Conservation (phyloP, 2,888 invertebrate species). For the Lampropteryx suffumata region DNA sequence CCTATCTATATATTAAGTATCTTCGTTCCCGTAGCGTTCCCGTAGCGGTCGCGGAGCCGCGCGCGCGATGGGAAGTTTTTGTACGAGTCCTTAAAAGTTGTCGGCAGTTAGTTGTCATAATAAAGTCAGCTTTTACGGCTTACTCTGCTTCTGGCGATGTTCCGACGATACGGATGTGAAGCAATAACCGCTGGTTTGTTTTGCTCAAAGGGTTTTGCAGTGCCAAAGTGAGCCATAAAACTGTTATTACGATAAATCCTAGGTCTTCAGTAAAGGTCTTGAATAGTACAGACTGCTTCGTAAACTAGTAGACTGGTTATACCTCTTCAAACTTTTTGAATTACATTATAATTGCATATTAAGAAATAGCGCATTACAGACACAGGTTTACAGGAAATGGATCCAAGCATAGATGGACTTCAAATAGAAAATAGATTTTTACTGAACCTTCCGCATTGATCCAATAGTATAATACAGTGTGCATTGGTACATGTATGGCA, state of each 20-base stretch:
- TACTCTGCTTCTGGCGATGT: constrained; percentile 73
- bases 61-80: constrained; percentile 40
- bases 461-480: constrained; percentile 38
- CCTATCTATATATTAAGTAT: constrained; percentile 32
- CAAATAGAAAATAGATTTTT: constrained; percentile 61
- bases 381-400: constrained; percentile 36
- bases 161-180: constrained; percentile 47
- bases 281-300: constrained; percentile 77
- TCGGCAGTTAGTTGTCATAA: constrained; percentile 50
- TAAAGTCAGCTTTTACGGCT: constrained; percentile 76
- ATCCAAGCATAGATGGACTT: constrained; percentile 51
- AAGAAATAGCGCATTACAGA: constrained; percentile 63
- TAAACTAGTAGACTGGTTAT: constrained; percentile 79
- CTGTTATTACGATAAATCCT: constrained; percentile 64
- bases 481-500: background rate
- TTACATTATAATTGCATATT: constrained; percentile 65
- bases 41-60: constrained; percentile 39
- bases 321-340: constrained; percentile 73
- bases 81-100: constrained; percentile 43
- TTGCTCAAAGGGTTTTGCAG: constrained; percentile 76
- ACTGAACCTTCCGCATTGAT: constrained; percentile 58
- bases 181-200: constrained; percentile 60
- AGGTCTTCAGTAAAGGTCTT: constrained; percentile 75
- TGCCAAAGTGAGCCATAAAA: constrained; percentile 81
- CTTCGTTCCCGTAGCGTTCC: constrained; percentile 39